Evolutionary conservation across 2,888 invertebrate species (phyloP), one percentile per base, ranked within the genome.

Genomic region (Spicauda simplicius): DNA sequence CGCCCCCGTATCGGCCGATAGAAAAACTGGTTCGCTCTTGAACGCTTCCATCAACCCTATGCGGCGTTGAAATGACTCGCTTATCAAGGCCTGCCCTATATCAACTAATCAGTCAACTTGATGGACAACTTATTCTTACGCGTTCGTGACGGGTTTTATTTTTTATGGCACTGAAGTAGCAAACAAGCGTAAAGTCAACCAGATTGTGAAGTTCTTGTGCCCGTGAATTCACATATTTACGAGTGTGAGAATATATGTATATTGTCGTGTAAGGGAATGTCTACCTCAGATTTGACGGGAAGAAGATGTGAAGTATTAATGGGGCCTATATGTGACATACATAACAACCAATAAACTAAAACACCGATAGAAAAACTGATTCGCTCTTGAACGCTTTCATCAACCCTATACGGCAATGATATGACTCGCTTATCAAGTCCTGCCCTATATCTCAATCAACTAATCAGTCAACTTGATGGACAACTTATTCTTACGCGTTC

Each of bases 21-120:
- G 80, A 89, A 90, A 90, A 92, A 91, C 90, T 88, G 80, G 89
- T 88, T 81, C 85, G 84, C 85, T 87, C 85, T 86, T 85, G 86
- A 82, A 86, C 87, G 81, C 83, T 81, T 77, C 84, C 81, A 80
- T 82, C 83, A 84, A 84, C 83, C 84, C 84, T 79, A 56, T 20
- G 70, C 59, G 68, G 11, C 30, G 41, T 18, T 55, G 62, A 55
- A 20, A 55, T 18, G 19, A 41, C 62, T 63, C 41, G 62, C 45
- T 53, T 63, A 55, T 55, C 54, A 45, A 19, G 37, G 62, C 45
- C 25, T 55, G 62, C 45, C 62, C 54, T 48, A 59, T 66, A 60
- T 33, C 50, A 52, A 52, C 64, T 61, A 60, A 60, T 30, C 48
- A 45, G 45, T 50, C 30, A 33, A 33, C 48, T 50, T 60, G 50